phyloP scores from a whole-genome alignment of 2,113 vertebrate species.

The rat (Rattus norvegicus) region GRCr8 NC_086020.1:141841001-141841500 shows the following conservation, averaged over 20 bases:
- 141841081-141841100: neutral
- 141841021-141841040: neutral
- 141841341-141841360: neutral
- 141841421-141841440: neutral
- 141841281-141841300: neutral
- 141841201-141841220: neutral
- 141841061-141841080: neutral
- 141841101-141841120: conserved; percentile 47
- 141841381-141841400: neutral
- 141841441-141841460: neutral
- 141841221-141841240: neutral
- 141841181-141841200: conserved; percentile 51
- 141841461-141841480: neutral
- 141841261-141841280: neutral
- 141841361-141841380: neutral
- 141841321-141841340: neutral
- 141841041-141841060: neutral
- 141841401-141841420: neutral
- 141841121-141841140: conserved; percentile 59
- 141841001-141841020: neutral
- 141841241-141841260: neutral
- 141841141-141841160: neutral
- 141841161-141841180: too few species aligned
- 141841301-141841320: neutral
- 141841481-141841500: neutral